Evolutionary conservation across 2,888 invertebrate species (phyloP).

Genomic region (Stenurella melanura): DNA sequence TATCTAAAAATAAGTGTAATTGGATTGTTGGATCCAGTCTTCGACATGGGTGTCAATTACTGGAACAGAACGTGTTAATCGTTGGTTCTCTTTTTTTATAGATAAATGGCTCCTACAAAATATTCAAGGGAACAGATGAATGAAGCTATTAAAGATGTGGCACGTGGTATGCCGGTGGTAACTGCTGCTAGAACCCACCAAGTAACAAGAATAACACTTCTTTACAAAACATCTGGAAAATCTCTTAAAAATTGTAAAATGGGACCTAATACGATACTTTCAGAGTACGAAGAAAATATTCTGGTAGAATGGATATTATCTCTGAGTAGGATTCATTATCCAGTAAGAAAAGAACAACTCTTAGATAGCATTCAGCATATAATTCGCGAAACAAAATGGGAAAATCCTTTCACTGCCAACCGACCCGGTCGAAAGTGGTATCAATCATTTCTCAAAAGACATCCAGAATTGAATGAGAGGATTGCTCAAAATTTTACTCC

Average conservation of each 20-base stretch:
- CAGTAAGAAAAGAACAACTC: not conserved
- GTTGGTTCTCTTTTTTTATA: not conserved
- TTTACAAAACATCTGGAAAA: not conserved
- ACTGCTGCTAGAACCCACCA: not conserved
- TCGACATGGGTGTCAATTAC: too few species aligned
- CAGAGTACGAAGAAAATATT: not conserved
- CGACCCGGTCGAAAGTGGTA: not conserved
- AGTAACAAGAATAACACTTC: not conserved
- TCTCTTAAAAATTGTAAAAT: not conserved
- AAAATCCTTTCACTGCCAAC: not conserved
- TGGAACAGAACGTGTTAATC: not conserved
- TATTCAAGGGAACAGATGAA: not conserved
- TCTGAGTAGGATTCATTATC: not conserved
- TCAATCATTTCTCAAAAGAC: not conserved
- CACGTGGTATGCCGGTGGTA: not conserved
- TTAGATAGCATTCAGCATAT: not conserved
- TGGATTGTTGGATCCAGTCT: too few species aligned
- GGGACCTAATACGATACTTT: not conserved
- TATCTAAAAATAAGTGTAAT: too few species aligned
- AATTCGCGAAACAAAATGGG: not conserved
- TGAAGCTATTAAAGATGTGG: not conserved
- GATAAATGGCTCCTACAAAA: not conserved
- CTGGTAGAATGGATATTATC: not conserved
- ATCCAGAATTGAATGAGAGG: not conserved
- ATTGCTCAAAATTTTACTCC: not conserved